Evolutionary conservation across 1,140 invertebrate species (phyloP), one percentile per base, ranked within the genome.

Genomic region (Myzus persicae): DNA sequence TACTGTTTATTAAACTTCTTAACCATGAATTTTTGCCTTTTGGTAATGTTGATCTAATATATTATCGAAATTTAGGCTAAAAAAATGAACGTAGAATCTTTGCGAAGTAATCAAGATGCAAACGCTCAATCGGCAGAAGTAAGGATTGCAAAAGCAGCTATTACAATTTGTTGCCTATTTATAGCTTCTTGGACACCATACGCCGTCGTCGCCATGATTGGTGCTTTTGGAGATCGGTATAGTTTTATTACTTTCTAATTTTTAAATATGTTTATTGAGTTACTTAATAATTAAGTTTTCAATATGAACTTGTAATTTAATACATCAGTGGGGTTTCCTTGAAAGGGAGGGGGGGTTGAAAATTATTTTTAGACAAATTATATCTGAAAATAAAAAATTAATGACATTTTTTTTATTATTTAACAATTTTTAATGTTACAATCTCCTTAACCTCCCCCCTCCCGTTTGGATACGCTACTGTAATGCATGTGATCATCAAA

Each of bases 71-170:
- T 59, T 90, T 44, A 97, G 96, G 98, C 98, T 0, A 98, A 98
- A 95, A 98, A 98, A 95, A 98, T 98, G 98, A 98, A 98, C 94
- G 98, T 98, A 0, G 97, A 98, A 93, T 98, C 97, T 76, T 95
- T 98, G 54, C 95, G 98, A 94, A 97, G 97, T 76, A 98, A 98
- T 94, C 96, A 97, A 91, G 96, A 96, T 81, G 95, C 96, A n/a
- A 96, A 96, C 93, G 95, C 96, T 93, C 96, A 97, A 94, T 97
- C 97, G 2, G 97, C 97, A 2, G 98, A 98, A 95, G 96, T 98
- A 90, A 96, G 97, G 88, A 98, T 98, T 94, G 97, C 98, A 1
- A 98, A 98, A 95, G 97, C 97, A 9, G 97, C 97, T 1, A 97
- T 98, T 87, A 97, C 97, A 9, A 97, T 98, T 76, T 97, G 97